Evolutionary conservation across 2,888 invertebrate genomes (phyloP).

Genomic region (Buathra laborator): DNA sequence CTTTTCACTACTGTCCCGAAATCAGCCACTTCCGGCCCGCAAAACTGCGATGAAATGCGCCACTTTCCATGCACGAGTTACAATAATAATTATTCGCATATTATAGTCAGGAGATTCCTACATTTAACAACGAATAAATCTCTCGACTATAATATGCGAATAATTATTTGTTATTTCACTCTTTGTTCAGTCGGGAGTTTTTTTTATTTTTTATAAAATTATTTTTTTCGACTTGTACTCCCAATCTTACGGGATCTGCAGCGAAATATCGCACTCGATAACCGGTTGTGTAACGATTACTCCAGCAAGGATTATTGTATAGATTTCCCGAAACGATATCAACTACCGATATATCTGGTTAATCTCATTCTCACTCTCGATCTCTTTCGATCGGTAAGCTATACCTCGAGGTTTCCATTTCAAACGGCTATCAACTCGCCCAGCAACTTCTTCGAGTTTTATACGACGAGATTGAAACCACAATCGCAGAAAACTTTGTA

Average conservation of each 20-base stretch:
- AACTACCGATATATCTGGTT: not conserved
- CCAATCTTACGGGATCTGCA: conserved; percentile 7
- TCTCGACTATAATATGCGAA: no score
- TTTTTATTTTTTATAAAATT: not conserved
- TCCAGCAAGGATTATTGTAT: not conserved
- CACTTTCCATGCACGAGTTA: no score
- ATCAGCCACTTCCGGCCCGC: no score
- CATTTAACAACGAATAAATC: no score
- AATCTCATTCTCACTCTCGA: conserved; percentile 22
- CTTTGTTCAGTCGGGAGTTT: no score
- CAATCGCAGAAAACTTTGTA: conserved; percentile 34
- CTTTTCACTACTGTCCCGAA: no score
- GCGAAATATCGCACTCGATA: not conserved
- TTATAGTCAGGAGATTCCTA: no score
- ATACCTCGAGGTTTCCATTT: conserved; percentile 29
- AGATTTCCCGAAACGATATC: conserved; percentile 16
- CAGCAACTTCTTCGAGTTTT: conserved; percentile 2
- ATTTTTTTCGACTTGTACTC: not conserved
- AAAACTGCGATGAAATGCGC: no score
- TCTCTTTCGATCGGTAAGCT: not conserved
- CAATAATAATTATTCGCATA: no score
- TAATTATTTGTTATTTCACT: no score
- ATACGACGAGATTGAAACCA: conserved; percentile 28
- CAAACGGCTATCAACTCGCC: conserved; percentile 11
- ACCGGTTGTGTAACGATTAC: conserved; percentile 47